Evolutionary conservation across 2,797 vertebrate species (phyloP).

Genomic region (Premnoplex brunnescens): DNA sequence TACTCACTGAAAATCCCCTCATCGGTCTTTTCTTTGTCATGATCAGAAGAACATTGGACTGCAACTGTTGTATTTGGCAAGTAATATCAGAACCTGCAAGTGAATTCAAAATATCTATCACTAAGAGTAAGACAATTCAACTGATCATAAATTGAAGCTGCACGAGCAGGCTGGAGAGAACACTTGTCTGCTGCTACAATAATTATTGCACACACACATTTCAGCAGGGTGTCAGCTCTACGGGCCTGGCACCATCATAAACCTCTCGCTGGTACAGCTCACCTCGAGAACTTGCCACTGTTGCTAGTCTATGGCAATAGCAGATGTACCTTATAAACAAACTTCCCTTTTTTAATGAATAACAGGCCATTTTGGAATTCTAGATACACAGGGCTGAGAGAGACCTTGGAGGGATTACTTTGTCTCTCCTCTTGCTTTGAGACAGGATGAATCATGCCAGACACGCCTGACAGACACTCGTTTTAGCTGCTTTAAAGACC

Average conservation of each 20-base stretch:
- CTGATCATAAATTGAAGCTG: background rate
- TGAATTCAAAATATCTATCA: background rate
- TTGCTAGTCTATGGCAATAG: background rate
- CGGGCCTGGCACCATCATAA: background rate
- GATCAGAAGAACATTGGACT: background rate
- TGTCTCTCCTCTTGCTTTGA: background rate
- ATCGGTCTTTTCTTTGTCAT: background rate
- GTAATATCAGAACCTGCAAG: background rate
- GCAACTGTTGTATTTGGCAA: background rate
- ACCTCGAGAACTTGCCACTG: background rate
- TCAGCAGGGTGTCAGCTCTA: background rate
- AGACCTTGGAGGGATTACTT: background rate
- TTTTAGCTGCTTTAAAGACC: background rate
- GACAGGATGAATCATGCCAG: background rate
- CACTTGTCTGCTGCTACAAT: background rate
- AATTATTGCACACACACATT: background rate
- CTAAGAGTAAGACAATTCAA: background rate
- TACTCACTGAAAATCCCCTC: background rate
- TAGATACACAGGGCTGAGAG: background rate
- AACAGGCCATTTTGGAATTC: background rate
- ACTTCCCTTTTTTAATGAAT: background rate
- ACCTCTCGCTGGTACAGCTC: background rate
- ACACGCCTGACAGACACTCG: background rate
- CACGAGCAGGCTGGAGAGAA: background rate
- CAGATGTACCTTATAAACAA: background rate